These are phyloP conservation scores for Dicerorhinus sumatrensis DNA, from an alignment of 2,113 vertebrate species.

Conservation along the genomic window DNA sequence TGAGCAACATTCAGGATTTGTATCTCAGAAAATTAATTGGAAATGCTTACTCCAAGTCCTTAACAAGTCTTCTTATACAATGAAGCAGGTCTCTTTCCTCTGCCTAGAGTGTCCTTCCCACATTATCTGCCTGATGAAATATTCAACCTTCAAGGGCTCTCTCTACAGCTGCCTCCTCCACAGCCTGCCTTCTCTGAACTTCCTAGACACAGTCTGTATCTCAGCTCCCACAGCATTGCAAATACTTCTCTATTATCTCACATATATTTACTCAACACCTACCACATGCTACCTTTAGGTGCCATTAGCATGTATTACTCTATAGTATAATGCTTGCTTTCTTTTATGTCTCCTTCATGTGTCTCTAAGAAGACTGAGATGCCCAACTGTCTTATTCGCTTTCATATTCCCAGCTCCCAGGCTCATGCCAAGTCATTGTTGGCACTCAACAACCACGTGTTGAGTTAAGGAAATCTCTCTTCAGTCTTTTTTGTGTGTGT, in stretches of 20 bases:
- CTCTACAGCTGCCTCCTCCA: background rate
- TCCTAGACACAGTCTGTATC: background rate
- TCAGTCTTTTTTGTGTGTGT: background rate
- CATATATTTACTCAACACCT: background rate
- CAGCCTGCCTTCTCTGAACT: background rate
- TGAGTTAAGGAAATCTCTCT: background rate
- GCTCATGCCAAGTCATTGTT: background rate
- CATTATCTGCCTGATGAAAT: background rate
- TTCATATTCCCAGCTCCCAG: background rate
- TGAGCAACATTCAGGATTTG: background rate
- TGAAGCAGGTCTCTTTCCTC: background rate
- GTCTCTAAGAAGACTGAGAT: background rate
- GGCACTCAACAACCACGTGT: background rate
- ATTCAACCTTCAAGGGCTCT: background rate
- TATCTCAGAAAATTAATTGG: background rate
- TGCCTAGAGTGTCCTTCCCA: background rate
- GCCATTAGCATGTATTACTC: no score
- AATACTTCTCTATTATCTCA: background rate
- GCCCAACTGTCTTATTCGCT: background rate
- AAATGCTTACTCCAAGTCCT: background rate
- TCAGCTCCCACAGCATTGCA: background rate
- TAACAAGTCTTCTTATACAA: background rate
- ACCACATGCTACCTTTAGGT: rapidly evolving
- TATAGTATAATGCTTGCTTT: background rate
- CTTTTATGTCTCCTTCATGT: background rate